Evolutionary conservation across 2,888 invertebrate species (phyloP), one percentile per base, ranked within the genome.

Genomic region (Anthrax anthrax): DNA sequence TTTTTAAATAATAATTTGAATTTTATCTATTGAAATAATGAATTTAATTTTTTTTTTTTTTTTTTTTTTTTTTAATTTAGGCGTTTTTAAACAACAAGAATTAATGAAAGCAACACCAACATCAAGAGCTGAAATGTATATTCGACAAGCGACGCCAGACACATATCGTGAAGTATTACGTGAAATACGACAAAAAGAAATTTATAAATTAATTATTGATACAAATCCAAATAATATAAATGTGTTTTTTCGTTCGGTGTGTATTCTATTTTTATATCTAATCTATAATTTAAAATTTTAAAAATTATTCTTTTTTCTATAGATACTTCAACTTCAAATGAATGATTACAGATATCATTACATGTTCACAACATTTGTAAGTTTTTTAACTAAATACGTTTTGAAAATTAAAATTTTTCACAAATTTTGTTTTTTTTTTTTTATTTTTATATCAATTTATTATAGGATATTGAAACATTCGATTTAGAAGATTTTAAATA

Each of bases 401-500:
- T n/a, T n/a, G 29, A 29, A 29, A 29, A 29, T 29, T 12, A 29
- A 29, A 9, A 9, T 29, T 29, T 9, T 29, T 29, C n/a, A n/a
- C n/a, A n/a, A n/a, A n/a, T n/a, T n/a, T n/a, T n/a, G n/a, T n/a
- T n/a, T n/a, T n/a, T n/a, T 29, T 9, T 29, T 29, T 9, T 12
- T 9, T 29, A 29, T 6, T 9, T 9, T 29, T 9, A 29, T 29
- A 9, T 29, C 8, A 29, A 29, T 9, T 41, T 18, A n/a, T 61
- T 62, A 4, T 64, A 89, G 89, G 81, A 84, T 43, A 80, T 89
- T 63, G 89, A 89, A 61, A 78, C 85, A 14, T 88, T 86, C 58
- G 88, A 89, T 60, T 69, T 90, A 51, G 89, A 89, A 65, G 89
- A 89, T 62, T 94, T 92, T 69, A 88, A 87, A 63, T 90, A 94